Percentiles rank a stretch among this genome's conserved stretches.
These are phyloP conservation scores for Syrmaticus mikado DNA, from an alignment of 2,113 vertebrate species.

Conservation along the genomic window DNA sequence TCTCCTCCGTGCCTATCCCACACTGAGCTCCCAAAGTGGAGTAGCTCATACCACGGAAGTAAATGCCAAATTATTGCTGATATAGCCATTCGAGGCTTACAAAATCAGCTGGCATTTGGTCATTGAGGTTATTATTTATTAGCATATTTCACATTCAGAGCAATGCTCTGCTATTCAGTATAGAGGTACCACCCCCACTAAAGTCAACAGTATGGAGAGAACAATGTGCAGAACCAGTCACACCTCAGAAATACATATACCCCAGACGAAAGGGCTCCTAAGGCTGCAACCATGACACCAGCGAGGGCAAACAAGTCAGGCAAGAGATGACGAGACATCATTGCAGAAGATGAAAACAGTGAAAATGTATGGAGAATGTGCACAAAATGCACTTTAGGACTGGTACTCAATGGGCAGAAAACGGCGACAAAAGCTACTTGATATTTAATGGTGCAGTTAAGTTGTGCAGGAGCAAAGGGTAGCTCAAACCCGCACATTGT, in stretches of 20 bases:
- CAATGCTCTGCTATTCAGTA: not conserved
- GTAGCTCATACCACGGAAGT: not conserved
- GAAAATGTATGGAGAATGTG: not conserved
- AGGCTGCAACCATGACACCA: not conserved
- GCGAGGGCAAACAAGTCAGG: not conserved
- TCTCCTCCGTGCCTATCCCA: not conserved
- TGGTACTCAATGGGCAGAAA: not conserved
- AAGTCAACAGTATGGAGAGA: not conserved
- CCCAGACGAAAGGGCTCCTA: not conserved
- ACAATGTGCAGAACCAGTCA: not conserved
- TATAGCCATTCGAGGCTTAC: not conserved
- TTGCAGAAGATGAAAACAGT: not conserved
- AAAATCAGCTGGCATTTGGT: not conserved
- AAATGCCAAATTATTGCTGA: not conserved
- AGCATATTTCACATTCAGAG: not conserved
- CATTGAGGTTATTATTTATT: not conserved
- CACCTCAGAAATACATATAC: not conserved
- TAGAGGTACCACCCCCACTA: not conserved
- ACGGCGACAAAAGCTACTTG: not conserved
- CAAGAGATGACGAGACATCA: not conserved
- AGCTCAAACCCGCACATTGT: not conserved
- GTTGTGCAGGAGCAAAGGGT: not conserved
- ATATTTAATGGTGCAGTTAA: not conserved
- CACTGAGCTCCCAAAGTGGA: not conserved
- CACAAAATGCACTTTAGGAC: not conserved